Evolutionary conservation across 2,888 invertebrate species (phyloP), one percentile per base, ranked within the genome.

Genomic region (Oithona nana): DNA sequence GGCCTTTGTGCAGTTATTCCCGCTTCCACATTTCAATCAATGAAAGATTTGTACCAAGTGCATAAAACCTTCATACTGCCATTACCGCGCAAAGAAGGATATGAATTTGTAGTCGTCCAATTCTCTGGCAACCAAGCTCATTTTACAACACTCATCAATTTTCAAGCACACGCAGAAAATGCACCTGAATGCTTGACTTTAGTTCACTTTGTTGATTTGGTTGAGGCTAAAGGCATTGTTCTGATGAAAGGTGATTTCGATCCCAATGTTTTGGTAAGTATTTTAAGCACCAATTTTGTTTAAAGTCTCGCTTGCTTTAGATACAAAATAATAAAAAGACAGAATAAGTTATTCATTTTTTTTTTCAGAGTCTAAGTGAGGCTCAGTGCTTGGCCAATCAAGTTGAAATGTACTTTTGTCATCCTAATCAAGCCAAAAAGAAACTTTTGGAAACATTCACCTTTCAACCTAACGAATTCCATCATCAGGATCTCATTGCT

Each of bases 361-460:
- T 51, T n/a, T 67, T 67, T 31, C 67, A 73, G 63, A 81, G 76
- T 71, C 81, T 79, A 0, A 79, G 81, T 70, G 89, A 90, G 73
- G 89, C 89, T 0, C 86, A 84, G 69, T 89, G 87, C 71, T 73
- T 90, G 61, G 86, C 83, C 0, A 88, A 89, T 72, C 85, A 89
- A 71, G 74, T 89, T 64, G 87, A 88, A 71, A 75, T 89, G 73
- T 90, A 87, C 73, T 90, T 88, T 71, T 79, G 78, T 57, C 59
- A 66, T 26, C 77, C 81, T 61, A 80, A 84, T 70, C 71, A 77
- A 16, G 75, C 74, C 3, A 83, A 85, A 70, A 69, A 78, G 1
- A 72, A 78, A 55, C 71, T 89, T 50, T 71, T 90, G 64, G 76
- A 84, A 66, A 75, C 71, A 3, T 90, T 90, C 67, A 84, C 81